Base-by-base conservation (phyloP, 53 echinoderm and acorn worm genomes). In the Paracentrotus lividus region DNA sequence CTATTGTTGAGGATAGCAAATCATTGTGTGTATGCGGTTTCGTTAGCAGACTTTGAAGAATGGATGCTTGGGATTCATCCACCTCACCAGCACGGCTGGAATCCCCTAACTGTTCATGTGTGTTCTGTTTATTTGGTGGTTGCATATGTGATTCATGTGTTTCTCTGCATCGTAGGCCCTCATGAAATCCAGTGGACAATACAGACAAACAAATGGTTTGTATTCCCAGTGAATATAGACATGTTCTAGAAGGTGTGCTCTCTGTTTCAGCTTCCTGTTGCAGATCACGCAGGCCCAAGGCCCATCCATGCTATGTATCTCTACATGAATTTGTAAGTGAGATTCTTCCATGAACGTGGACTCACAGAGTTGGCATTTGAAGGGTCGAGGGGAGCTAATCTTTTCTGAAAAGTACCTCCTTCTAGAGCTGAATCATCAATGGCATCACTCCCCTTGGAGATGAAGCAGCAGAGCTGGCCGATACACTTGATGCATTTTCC, bases 251-350 rank as follows among this genome's bases (percentile, higher is more conserved):
- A 92, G 92, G 27, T 92, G 92, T 27, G 92, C 92, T 26, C 92
- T 55, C 58, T 92, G 92, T 59, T 92, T 77, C 10, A 92, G 81
- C 26, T 51, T 53, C 40, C 81, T 92, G 5, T 92, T 77, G 58
- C 92, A 92, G n/a, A 55, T 27, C 24, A 78, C 55, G 27, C 92
- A 92, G 4, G 24, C 14, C 92, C 92, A 92, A 21, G 92, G 92
- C 36, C 57, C 92, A 56, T 92, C 92, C 92, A 92, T 92, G 59
- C 92, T 92, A 54, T 92, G 92, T 38, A 92, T 92, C 92, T 92
- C 90, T 32, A 92, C 92, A 58, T 92, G 77, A 56, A 92, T 59
- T 29, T 92, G 92, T 24, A 92, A 36, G 59, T 92, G 92, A 40
- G 81, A 33, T 56, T 92, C 92, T 44, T 92, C 92, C 16, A 78